Evolutionary conservation across 2,113 vertebrate species (phyloP).

Genomic region (Salvator merianae): DNA sequence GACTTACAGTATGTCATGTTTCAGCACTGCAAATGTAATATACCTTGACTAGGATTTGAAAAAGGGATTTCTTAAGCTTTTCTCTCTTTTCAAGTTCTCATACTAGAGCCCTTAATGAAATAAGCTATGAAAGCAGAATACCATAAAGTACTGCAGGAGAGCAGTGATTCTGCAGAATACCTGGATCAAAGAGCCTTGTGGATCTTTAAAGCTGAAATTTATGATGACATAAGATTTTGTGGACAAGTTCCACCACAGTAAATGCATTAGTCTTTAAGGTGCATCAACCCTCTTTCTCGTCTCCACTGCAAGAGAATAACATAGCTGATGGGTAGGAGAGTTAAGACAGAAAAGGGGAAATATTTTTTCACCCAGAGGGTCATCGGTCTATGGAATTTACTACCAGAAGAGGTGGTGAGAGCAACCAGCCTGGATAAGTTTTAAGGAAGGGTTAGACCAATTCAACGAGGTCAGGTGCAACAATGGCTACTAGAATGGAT

Average conservation of each 20-base stretch:
- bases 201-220: neutral
- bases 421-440: no score
- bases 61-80: slow-evolving; percentile 38
- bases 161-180: slow-evolving; percentile 7
- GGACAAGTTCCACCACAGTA: neutral
- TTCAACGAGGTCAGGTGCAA: no score
- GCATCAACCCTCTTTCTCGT: neutral
- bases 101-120: slow-evolving; percentile 19
- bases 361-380: no score
- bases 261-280: neutral
- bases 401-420: no score
- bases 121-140: slow-evolving; percentile 26
- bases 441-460: no score
- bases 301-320: neutral
- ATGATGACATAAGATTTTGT: neutral
- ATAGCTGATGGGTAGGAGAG: no score
- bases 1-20: neutral
- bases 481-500: no score
- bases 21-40: slow-evolving; percentile 42
- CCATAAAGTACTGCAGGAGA: slow-evolving; percentile 27
- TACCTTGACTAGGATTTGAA: slow-evolving; percentile 24
- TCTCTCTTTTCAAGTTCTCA: neutral
- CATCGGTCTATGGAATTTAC: no score
- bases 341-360: no score
- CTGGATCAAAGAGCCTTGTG: neutral